Conservation (phyloP, 1,140 invertebrate genomes). For the Trypoxylus dichotomus region DNA sequence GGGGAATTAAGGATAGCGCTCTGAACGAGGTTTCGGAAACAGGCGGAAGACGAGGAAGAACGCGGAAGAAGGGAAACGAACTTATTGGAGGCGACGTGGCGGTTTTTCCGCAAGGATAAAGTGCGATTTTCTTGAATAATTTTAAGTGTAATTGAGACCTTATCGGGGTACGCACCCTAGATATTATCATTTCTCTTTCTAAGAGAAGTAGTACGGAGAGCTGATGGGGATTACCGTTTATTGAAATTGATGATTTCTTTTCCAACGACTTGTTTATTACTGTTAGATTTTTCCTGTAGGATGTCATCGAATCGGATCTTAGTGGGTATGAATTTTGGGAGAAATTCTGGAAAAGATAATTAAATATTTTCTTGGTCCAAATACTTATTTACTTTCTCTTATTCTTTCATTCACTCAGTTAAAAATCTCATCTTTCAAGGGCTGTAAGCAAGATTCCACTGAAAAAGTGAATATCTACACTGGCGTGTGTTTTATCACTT, state of each 20-base stretch:
- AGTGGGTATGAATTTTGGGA: background rate
- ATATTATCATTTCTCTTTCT: background rate
- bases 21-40: background rate
- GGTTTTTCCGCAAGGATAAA: constrained; percentile 23
- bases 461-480: too few relatives aligned
- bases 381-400: too few relatives aligned
- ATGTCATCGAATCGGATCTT: background rate
- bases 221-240: constrained; percentile 1
- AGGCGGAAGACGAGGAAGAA: background rate
- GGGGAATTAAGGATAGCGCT: background rate
- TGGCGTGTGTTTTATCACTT: too few relatives aligned
- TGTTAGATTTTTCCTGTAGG: background rate
- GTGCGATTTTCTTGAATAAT: constrained; percentile 20
- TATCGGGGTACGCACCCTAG: background rate
- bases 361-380: too few relatives aligned
- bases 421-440: too few relatives aligned
- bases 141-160: constrained; percentile 20
- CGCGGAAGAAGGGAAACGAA: background rate
- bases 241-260: constrained; percentile 22
- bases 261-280: background rate
- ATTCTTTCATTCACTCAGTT: too few relatives aligned
- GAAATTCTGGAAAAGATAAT: background rate
- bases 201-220: background rate
- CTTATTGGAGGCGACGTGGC: background rate
- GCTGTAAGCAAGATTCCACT: too few relatives aligned